phyloP scores from a whole-genome alignment of 2,113 vertebrate genomes.

The Octodon degus region DNA sequence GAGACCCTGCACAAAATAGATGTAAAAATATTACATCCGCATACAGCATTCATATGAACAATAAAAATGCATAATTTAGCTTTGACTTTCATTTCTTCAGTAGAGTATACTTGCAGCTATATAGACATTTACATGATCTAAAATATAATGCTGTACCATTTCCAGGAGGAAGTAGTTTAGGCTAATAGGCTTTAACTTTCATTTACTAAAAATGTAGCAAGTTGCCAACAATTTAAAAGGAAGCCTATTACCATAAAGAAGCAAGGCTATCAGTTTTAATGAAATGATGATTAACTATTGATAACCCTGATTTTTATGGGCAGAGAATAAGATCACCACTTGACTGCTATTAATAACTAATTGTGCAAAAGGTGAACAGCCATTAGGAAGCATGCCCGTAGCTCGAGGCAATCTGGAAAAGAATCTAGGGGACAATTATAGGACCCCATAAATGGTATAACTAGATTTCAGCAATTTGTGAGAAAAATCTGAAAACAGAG shows the following conservation, averaged over 20 bases:
- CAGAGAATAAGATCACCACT: neutral
- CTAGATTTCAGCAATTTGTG: constrained; percentile 55
- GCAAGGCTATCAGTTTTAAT: neutral
- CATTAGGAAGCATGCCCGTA: neutral
- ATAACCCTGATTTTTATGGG: neutral
- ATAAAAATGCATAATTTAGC: neutral
- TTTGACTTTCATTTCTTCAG: neutral
- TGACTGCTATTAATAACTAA: constrained; percentile 54
- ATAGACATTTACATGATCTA: constrained; percentile 17
- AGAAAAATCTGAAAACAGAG: constrained; percentile 65
- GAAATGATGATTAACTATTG: constrained; percentile 8
- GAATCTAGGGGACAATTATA: constrained; percentile 52
- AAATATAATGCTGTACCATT: constrained; percentile 29
- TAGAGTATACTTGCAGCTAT: neutral
- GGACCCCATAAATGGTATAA: constrained; percentile 43
- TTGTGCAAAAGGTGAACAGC: constrained; percentile 18
- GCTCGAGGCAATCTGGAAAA: constrained; percentile 39
- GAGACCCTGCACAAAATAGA: no score
- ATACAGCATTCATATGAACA: neutral
- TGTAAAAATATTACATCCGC: no score
- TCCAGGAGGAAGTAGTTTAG: constrained; percentile 66
- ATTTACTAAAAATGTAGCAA: constrained; percentile 14
- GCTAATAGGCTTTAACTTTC: constrained; percentile 37
- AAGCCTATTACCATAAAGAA: constrained; percentile 33
- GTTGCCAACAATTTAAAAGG: constrained; percentile 34